Evolutionary conservation across 2,113 vertebrate species (phyloP).

Genomic region (Passer montanus): DNA sequence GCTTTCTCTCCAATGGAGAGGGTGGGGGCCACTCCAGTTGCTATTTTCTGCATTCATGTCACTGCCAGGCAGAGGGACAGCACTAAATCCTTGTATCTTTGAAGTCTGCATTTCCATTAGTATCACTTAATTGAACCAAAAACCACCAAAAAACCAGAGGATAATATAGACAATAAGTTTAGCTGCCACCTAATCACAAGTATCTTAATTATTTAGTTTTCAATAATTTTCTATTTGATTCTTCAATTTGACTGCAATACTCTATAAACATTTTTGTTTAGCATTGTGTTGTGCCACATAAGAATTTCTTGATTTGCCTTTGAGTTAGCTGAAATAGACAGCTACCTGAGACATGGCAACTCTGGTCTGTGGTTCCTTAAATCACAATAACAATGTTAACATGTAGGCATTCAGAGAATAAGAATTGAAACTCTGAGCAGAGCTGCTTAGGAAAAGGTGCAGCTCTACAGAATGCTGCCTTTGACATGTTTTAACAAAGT

Average conservation of each 20-base stretch:
- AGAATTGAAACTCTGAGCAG: neutral
- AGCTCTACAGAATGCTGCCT: neutral
- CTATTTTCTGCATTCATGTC: neutral
- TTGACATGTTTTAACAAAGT: neutral
- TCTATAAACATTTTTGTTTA: neutral
- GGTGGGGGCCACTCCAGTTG: accelerated
- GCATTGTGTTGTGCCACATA: neutral
- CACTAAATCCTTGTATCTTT: neutral
- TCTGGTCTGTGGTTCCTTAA: neutral
- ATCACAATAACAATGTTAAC: neutral
- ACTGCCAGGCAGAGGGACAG: neutral
- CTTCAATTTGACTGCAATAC: neutral
- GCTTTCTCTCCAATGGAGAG: neutral
- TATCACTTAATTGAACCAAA: neutral
- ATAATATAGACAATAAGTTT: neutral
- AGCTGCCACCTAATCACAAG: neutral
- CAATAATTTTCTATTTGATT: neutral
- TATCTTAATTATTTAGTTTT: neutral
- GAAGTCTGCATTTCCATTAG: neutral
- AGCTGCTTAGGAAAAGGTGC: neutral
- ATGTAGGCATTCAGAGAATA: neutral
- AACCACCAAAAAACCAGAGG: neutral
- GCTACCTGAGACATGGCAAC: neutral
- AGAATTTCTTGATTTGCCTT: neutral
- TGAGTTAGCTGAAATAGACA: neutral